Conservation (phyloP, 2,888 invertebrate species). For the Hirtodrosophila confusa region DNA sequence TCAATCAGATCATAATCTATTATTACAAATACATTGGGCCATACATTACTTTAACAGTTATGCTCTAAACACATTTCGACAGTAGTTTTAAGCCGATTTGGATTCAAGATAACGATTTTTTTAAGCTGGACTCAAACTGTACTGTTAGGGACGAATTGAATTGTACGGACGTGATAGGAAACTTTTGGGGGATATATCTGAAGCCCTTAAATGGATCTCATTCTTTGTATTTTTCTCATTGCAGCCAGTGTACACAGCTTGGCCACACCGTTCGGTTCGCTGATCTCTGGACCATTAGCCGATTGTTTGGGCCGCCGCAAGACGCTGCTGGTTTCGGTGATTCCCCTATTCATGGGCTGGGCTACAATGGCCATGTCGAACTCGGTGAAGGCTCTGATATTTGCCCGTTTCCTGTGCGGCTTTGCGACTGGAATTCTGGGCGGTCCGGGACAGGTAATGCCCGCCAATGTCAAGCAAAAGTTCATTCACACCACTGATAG, state of each 20-base stretch:
- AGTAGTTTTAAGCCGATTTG: too few species aligned
- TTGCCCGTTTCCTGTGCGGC: constrained; percentile 89
- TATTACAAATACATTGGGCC: too few species aligned
- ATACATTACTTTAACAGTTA: too few species aligned
- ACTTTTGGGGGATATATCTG: too few species aligned
- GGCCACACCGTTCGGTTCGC: constrained; percentile 90
- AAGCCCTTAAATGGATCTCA: not conserved
- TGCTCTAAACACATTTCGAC: too few species aligned
- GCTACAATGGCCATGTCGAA: constrained; percentile 86
- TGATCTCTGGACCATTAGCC: constrained; percentile 89
- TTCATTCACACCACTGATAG: constrained; percentile 43
- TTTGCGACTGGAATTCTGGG: constrained; percentile 90
- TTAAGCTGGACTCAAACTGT: too few species aligned
- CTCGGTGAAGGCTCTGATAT: constrained; percentile 86
- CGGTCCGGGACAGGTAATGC: constrained; percentile 89
- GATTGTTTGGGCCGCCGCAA: constrained; percentile 89
- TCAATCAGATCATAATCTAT: too few species aligned
- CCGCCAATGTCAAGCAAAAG: constrained; percentile 27
- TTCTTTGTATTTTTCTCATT: constrained; percentile 8
- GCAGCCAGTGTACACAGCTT: constrained; percentile 91
- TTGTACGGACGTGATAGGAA: too few species aligned
- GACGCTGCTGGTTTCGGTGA: constrained; percentile 87
- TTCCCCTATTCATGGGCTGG: constrained; percentile 90
- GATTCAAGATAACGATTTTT: too few species aligned
- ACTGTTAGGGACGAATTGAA: too few species aligned